A percentile compares a stretch with the other conserved stretches of the same genome.
Conservation (phyloP, 2,888 invertebrate species). For the Carterocephalus palaemon region DNA sequence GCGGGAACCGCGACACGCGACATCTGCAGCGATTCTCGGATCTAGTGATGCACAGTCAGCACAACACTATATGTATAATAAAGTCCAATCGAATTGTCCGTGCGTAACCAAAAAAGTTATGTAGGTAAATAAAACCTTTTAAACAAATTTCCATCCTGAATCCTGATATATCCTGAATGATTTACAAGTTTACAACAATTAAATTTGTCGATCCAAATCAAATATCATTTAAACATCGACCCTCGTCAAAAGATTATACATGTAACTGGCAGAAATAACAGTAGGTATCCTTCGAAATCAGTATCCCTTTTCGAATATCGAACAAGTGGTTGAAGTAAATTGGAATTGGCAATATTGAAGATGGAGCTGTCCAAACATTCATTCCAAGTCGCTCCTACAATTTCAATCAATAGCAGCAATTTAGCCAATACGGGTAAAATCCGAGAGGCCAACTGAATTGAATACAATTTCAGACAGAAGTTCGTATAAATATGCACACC, state of each 20-base stretch:
- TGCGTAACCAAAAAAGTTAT: too few species aligned
- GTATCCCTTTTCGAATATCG: conserved; percentile 46
- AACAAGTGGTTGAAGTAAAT: conserved; percentile 41
- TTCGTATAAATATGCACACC: conserved; percentile 40
- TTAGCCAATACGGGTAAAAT: conserved; percentile 45
- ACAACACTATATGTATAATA: too few species aligned
- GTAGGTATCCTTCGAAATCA: conserved; percentile 31
- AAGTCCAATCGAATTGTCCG: too few species aligned
- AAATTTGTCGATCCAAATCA: conserved; percentile 9
- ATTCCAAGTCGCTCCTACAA: conserved; percentile 48
- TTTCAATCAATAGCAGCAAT: conserved; percentile 47
- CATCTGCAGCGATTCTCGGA: too few species aligned
- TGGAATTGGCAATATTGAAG: conserved; percentile 61
- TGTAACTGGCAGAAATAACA: conserved; percentile 50
- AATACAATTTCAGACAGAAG: conserved; percentile 33
- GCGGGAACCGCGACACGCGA: too few species aligned
- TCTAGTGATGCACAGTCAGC: too few species aligned
- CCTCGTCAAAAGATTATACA: conserved; percentile 56
- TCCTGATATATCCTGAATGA: not conserved
- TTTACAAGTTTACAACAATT: not conserved
- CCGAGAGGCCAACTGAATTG: conserved; percentile 35
- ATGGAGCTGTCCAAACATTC: conserved; percentile 58
- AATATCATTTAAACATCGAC: conserved; percentile 36
- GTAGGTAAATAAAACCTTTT: too few species aligned
- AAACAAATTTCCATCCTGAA: too few species aligned